Conservation (phyloP, 1,140 invertebrate species). For the Catajapyx aquilonaris region DNA sequence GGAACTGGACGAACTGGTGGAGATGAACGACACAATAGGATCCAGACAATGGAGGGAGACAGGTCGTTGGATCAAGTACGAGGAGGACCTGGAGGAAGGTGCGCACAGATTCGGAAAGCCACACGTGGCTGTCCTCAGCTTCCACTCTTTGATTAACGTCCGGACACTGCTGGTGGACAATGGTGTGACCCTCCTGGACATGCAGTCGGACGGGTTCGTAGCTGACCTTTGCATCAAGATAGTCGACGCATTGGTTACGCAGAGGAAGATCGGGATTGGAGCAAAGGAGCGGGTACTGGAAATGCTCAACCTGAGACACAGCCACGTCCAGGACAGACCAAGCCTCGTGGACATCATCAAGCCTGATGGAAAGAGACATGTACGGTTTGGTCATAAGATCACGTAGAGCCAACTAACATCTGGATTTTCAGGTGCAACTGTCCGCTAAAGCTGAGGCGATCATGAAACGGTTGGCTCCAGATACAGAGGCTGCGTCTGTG, state of each 20-base stretch:
- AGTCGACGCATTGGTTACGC: constrained; percentile 67
- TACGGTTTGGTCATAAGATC: constrained; percentile 53
- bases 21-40: constrained; percentile 66
- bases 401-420: constrained; percentile 54
- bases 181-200: constrained; percentile 59
- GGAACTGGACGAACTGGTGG: no score
- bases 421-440: no score
- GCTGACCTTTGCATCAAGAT: constrained; percentile 65
- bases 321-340: constrained; percentile 51
- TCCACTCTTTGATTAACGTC: constrained; percentile 76
- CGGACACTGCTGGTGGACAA: constrained; percentile 68
- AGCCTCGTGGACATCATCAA: no score
- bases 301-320: constrained; percentile 58
- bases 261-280: constrained; percentile 61
- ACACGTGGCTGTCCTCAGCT: constrained; percentile 79
- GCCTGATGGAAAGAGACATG: no score
- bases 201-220: constrained; percentile 71
- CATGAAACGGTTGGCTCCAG: constrained; percentile 66
- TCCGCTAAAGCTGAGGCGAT: no score
- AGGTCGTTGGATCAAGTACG: constrained; percentile 89
- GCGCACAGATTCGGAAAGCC: constrained; percentile 66
- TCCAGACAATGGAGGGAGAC: constrained; percentile 89
- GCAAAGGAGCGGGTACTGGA: constrained; percentile 65
- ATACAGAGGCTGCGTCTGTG: constrained; percentile 67
- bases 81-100: constrained; percentile 81